Conservation (phyloP, 2,113 vertebrate genomes). For the Daboia siamensis region DNA sequence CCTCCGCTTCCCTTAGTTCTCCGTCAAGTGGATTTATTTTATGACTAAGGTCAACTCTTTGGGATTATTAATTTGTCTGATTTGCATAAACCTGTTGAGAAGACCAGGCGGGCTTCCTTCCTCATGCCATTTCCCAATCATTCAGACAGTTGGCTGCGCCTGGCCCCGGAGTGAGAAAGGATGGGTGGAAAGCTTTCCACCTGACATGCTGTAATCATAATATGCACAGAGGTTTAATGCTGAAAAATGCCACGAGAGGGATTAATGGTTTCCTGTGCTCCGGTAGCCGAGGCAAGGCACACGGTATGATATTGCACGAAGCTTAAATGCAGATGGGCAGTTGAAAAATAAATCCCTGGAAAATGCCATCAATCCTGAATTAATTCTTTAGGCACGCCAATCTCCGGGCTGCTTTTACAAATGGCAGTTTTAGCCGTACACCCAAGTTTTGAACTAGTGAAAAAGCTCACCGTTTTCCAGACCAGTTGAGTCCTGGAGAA, state of each 20-base stretch:
- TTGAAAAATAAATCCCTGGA: background rate
- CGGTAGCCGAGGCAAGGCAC: conserved; percentile 6
- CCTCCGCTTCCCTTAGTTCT: background rate
- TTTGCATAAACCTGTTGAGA: conserved; percentile 50
- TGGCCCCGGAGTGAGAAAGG: conserved; percentile 45
- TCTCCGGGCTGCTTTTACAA: background rate
- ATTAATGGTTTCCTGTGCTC: conserved; percentile 60
- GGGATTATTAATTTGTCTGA: conserved; percentile 32
- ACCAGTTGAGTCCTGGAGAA: background rate
- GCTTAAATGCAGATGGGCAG: conserved; percentile 27
- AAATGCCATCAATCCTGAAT: conserved; percentile 23
- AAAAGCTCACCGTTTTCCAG: background rate
- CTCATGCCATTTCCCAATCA: conserved; percentile 43
- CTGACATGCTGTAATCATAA: conserved; percentile 54
- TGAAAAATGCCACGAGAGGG: conserved; percentile 63
- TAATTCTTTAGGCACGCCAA: conserved; percentile 23
- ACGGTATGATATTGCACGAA: conserved; percentile 42
- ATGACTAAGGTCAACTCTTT: conserved; percentile 41
- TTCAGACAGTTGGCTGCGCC: conserved; percentile 50
- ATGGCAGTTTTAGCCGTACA: background rate
- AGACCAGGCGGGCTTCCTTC: conserved; percentile 38
- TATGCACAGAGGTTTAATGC: conserved; percentile 49
- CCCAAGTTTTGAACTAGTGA: too few species aligned
- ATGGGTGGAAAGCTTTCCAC: conserved; percentile 64
- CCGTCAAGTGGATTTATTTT: conserved; percentile 52